Percentiles rank a stretch among this genome's conserved stretches.
phyloP scores from a whole-genome alignment of 2,888 invertebrate genomes.

The Noctua janthe region DNA sequence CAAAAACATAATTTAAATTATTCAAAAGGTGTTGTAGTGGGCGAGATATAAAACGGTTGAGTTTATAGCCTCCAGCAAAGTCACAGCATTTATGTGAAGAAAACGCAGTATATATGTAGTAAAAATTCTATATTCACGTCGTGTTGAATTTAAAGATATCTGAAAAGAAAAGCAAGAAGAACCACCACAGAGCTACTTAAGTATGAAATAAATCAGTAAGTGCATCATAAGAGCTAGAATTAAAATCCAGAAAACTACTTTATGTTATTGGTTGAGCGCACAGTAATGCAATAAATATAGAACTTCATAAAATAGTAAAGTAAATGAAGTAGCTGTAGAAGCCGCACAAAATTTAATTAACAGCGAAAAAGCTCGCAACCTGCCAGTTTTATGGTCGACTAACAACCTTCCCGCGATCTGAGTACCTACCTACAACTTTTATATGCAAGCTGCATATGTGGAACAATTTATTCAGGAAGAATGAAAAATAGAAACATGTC shows the following conservation, averaged over 20 bases:
- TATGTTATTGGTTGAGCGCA: slow-evolving; percentile 18
- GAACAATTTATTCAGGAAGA: slow-evolving; percentile 10
- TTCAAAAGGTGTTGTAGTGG: slow-evolving; percentile 4
- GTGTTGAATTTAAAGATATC: background rate
- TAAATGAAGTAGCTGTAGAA: slow-evolving; percentile 48
- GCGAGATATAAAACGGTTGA: slow-evolving; percentile 41
- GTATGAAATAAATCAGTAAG: background rate
- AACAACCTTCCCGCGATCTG: slow-evolving; percentile 45
- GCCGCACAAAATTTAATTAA: slow-evolving; percentile 65
- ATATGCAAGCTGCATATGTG: slow-evolving; percentile 35
- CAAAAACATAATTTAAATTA: slow-evolving; percentile 24
- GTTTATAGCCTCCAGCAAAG: slow-evolving; percentile 4
- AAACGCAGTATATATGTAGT: background rate
- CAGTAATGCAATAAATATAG: slow-evolving; percentile 43
- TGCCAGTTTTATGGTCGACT: slow-evolving; percentile 53
- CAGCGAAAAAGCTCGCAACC: slow-evolving; percentile 58
- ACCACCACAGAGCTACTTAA: background rate
- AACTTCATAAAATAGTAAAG: slow-evolving; percentile 43
- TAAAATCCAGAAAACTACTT: background rate
- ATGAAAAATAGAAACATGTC: slow-evolving; percentile 53
- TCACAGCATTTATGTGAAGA: background rate
- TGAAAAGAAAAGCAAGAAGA: background rate
- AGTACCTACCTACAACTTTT: slow-evolving; percentile 18
- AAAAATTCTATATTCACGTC: background rate
- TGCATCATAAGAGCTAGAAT: slow-evolving; percentile 1